These are phyloP conservation scores for Steatornis caripensis DNA, from an alignment of 2,113 vertebrate genomes.

Conservation along the genomic window DNA sequence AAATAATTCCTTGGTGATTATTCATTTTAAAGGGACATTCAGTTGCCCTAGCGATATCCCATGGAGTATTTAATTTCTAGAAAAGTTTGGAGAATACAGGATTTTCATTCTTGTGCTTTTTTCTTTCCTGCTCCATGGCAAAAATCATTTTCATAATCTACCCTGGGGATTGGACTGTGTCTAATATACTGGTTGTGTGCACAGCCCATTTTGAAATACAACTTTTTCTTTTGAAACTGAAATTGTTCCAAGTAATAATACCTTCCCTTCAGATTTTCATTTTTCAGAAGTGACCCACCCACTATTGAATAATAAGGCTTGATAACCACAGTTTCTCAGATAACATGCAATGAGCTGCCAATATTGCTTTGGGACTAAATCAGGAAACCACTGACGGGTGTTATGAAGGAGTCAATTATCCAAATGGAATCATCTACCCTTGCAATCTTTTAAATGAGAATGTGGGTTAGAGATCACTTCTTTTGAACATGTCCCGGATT, in stretches of 20 bases:
- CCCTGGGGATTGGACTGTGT: not conserved
- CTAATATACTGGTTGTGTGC: not conserved
- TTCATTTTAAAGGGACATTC: not conserved
- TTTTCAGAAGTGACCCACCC: conserved; percentile 26
- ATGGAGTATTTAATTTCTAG: not conserved
- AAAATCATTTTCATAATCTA: not conserved
- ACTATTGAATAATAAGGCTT: conserved; percentile 2
- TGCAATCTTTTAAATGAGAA: not conserved
- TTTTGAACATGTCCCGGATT: not conserved
- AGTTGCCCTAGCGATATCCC: not conserved
- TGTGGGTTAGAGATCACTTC: not conserved
- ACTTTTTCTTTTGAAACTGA: conserved; percentile 1
- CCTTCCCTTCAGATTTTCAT: not conserved
- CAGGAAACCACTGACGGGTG: not conserved
- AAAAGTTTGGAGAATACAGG: not conserved
- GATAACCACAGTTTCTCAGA: conserved; percentile 19
- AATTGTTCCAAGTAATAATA: not conserved
- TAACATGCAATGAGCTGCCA: not conserved
- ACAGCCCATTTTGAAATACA: not conserved
- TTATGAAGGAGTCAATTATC: not conserved
- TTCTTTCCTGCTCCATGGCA: not conserved
- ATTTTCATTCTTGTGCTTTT: not conserved
- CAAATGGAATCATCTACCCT: not conserved
- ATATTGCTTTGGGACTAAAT: not conserved
- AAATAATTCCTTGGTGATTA: conserved; percentile 14